Base-by-base conservation (phyloP, 2,113 vertebrate species). In the Nesoenas mayeri region DNA sequence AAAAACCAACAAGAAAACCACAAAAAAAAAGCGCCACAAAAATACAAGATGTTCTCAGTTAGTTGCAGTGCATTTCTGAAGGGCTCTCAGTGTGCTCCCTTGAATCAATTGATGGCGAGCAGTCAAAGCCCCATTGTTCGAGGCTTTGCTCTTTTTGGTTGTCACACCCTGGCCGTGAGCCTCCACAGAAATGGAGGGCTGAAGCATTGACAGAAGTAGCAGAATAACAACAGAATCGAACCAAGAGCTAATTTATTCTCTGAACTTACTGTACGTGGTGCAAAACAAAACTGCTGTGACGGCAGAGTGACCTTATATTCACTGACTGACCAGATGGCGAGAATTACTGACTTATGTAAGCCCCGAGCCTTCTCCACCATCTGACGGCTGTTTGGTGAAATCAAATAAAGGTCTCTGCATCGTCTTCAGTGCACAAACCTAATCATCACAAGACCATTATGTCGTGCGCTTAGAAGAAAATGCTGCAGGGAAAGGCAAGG, bases 271-370 rank as follows among this genome's bases (percentile, higher is more conserved):
- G 48, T 16, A 64, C 44, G 19, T 0, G 16, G 42, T 24, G 44
- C 67, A 88, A 79, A 94, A 73, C 38, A 61, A 17, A 91, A 88
- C 7, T 0, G 79, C 70, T 26, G 51, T 24, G 65, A 70, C 7
- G 2, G 90, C 65, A 89, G 87, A 87, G 80, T 72, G 94, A 95
- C 94, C 95, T 97, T 88, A 16, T 25, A 94, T 72, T 92, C 88
- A 54, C 81, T 93, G 95, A 94, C 1, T 73, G 96, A 94, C 91
- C 95, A 95, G 96, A 96, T 97, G 95, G 94, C 2, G 44, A 93
- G 91, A 96, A 77, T 91, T 81, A 95, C 67, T 81, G 95, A 85
- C 84, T 93, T 65, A 73, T 61, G 89, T 70, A 87, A 97, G 91
- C 91, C 96, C 60, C 56, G 0, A 96, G 89, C 92, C 88, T 62